Evolutionary conservation across 2,797 vertebrate species (phyloP).

Genomic region (Gorsachius magnificus): DNA sequence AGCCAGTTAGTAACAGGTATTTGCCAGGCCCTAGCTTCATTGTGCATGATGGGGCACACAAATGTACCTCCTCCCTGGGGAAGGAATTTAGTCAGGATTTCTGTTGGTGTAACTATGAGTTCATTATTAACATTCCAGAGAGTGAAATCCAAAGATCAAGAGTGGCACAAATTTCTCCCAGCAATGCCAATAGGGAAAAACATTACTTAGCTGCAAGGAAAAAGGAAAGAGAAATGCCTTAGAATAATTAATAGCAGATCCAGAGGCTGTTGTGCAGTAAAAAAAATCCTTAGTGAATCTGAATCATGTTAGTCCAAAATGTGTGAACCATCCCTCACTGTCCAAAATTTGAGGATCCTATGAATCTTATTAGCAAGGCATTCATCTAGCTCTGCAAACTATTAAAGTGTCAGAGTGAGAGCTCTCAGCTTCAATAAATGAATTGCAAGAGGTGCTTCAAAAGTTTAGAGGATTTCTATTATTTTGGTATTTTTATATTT

Average conservation of each 20-base stretch:
- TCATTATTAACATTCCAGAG: neutral
- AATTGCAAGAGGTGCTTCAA: neutral
- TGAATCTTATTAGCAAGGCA: neutral
- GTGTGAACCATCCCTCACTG: neutral
- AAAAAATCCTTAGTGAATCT: neutral
- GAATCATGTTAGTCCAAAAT: neutral
- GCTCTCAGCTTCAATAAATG: neutral
- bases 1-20: accelerated
- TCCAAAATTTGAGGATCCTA: neutral
- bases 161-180: neutral
- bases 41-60: neutral
- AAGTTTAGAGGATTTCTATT: neutral
- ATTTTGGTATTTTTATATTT: neutral
- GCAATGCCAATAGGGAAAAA: neutral
- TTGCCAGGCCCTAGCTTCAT: neutral
- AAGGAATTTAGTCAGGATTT: neutral
- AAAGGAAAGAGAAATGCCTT: neutral
- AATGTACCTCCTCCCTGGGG: neutral
- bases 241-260: neutral
- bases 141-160: neutral
- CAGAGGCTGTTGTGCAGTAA: neutral
- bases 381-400: neutral
- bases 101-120: neutral
- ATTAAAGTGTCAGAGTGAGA: neutral
- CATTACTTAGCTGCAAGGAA: neutral